Evolutionary conservation across 2,888 invertebrate species (phyloP), one percentile per base, ranked within the genome.

Genomic region (Drosophila paramelanica): DNA sequence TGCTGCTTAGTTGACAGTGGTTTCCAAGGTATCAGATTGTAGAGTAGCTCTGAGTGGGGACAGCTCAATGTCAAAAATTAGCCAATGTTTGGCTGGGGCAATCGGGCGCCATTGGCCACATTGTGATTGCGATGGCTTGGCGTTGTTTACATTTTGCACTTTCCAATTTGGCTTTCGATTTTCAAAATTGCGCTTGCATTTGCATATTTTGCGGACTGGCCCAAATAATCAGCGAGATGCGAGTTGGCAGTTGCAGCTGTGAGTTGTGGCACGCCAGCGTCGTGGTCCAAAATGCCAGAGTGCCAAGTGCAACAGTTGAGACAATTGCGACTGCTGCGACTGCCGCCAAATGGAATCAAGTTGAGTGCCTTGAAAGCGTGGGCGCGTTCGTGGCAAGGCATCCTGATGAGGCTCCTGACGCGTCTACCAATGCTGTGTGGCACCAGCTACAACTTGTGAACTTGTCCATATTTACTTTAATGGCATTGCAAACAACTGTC

Each of bases 171-270:
- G 42, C 52, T 53, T 51, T 17, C 8, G 45, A 17, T 33, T 58
- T 47, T 25, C 27, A 8, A 59, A 72, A 67, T 51, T 42, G 52
- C 53, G 59, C 23, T 25, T 42, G n/a, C 46, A 78, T 78, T 77
- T 69, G 78, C 70, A 78, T 78, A 66, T 73, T 55, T 59, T 41
- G 23, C 41, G 49, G 64, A 73, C 57, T 78, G 56, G 17, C 14
- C 47, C 36, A 60, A 74, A 73, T 50, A 66, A 66, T 57, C 78
- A 45, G 52, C 43, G 43, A 43, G 55, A 57, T 56, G 55, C 61
- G 36, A 62, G 50, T 33, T 39, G 56, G 23, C 13, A 25, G 33
- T 45, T 42, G 66, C 36, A 27, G 20, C 14, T 25, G 33, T 14
- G 14, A 39, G 14, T 14, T 39, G 10, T 3, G 20, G 10, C n/a